Base-by-base conservation (phyloP, 2,113 vertebrate genomes). In the Eudyptes chrysolophus region DNA sequence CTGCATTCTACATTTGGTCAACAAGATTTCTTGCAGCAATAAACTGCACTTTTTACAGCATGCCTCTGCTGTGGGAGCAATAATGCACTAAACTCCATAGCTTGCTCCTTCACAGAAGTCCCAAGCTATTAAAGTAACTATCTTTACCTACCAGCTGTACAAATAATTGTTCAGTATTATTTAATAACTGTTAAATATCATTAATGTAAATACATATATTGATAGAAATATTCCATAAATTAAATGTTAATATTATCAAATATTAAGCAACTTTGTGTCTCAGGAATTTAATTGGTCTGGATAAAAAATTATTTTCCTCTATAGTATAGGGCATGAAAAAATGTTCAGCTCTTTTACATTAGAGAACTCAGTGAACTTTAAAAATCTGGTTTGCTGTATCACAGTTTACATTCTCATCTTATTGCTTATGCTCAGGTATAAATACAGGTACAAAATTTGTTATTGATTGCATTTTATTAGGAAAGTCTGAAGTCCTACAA, bases 21-120 rank as follows among this genome's bases (percentile, higher is more conserved):
- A 90, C 68, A 83, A 92, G 93, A 96, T 97, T 97, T 97, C 96
- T 97, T 90, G 61, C 79, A 81, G 84, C 92, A 97, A 95, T 96
- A 98, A 97, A 90, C 42, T 4, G 24, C 27, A 52, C 32, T 72
- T 93, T 89, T 77, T 79, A 58, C 72, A 51, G 27, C 0, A 0
- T 82, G n/a, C 29, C 40, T 77, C 66, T 85, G 51, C 51, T 88
- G 8, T 94, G 94, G 84, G 84, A 95, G 17, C 65, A 92, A 87
- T 92, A 96, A 95, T 7, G 8, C 49, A 22, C 52, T 58, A 83
- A 76, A 68, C 62, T 90, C 72, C 76, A 58, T 7, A 71, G 71
- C 60, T 89, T 78, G 26, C 58, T 90, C 25, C 64, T 94, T 90
- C 48, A 70, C 34, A 54, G 68, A 54, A 58, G 21, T 44, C 52